Evolutionary conservation across 2,888 invertebrate species (phyloP).

Genomic region (Chloromyia formosa): DNA sequence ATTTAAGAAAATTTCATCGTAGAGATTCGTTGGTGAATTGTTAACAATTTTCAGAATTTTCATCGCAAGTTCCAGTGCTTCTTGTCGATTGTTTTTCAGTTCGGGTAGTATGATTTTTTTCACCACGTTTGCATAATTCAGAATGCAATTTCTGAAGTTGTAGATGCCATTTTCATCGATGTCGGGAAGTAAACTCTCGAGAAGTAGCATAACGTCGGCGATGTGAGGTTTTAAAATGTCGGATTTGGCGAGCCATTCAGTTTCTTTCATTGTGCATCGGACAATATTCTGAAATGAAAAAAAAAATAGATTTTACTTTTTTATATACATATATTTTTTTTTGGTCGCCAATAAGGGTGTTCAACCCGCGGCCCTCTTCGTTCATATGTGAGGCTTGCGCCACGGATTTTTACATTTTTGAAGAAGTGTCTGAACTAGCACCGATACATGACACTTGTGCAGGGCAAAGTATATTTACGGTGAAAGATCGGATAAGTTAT

Average conservation of each 20-base stretch:
- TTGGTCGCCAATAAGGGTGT: too few relatives aligned
- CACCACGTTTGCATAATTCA: conserved; percentile 56
- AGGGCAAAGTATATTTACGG: too few relatives aligned
- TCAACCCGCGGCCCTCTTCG: too few relatives aligned
- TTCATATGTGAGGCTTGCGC: too few relatives aligned
- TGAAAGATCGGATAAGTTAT: too few relatives aligned
- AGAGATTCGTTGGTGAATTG: conserved; percentile 53
- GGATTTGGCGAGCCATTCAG: conserved; percentile 57
- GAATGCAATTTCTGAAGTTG: conserved; percentile 56
- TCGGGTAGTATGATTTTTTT: conserved; percentile 54
- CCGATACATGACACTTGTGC: too few relatives aligned
- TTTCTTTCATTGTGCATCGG: conserved; percentile 58
- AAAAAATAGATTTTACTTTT: background rate
- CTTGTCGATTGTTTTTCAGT: conserved; percentile 52
- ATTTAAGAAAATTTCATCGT: conserved; percentile 56
- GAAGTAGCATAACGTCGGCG: conserved; percentile 55
- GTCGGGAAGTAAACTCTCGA: conserved; percentile 55
- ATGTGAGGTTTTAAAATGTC: conserved; percentile 55
- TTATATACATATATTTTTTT: too few relatives aligned
- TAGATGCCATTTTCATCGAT: conserved; percentile 53
- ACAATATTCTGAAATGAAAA: conserved; percentile 54
- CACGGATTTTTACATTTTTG: too few relatives aligned
- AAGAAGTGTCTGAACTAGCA: too few relatives aligned
- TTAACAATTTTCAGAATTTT: conserved; percentile 56
- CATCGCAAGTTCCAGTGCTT: conserved; percentile 53